phyloP scores from a whole-genome alignment of 92 coral and sea anemone species.

The Heliopora coerulea region DNA sequence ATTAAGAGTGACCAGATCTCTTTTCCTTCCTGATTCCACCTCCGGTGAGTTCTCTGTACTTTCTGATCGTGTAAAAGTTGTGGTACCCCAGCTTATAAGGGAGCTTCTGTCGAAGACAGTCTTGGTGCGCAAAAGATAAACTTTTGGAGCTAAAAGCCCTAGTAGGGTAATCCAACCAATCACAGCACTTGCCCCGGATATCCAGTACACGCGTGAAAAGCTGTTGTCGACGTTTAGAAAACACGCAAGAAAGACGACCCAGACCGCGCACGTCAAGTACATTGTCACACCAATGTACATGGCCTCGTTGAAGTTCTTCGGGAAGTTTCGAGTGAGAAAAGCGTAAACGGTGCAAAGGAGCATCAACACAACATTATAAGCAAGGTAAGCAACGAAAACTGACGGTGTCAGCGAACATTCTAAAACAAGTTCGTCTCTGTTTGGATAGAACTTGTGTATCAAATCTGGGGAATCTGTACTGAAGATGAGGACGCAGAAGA shows the following conservation, averaged over 20 bases:
- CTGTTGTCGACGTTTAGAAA: constrained; percentile 65
- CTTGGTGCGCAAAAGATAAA: constrained; percentile 21
- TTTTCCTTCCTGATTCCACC: neutral
- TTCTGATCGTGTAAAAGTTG: neutral
- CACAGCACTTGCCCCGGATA: constrained; percentile 53
- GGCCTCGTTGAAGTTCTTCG: constrained; percentile 83
- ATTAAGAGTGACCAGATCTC: constrained; percentile 4
- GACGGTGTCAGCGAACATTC: constrained; percentile 59
- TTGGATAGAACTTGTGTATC: constrained; percentile 48
- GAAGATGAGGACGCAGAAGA: constrained; percentile 22
- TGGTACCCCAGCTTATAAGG: constrained; percentile 3
- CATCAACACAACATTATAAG: constrained; percentile 67
- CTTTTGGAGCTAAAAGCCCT: constrained; percentile 74
- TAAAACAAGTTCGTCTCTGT: constrained; percentile 48
- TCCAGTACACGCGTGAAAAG: constrained; percentile 56
- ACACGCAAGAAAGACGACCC: constrained; percentile 75
- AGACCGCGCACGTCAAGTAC: constrained; percentile 78
- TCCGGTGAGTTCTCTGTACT: neutral
- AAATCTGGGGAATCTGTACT: neutral
- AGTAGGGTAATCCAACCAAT: constrained; percentile 74
- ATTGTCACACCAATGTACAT: constrained; percentile 77
- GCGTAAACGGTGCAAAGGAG: constrained; percentile 73
- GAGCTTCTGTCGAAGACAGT: constrained; percentile 3
- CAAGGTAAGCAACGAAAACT: constrained; percentile 68
- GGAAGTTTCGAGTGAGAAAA: constrained; percentile 79